A percentile compares a stretch with the other conserved stretches of the same genome.
phyloP scores from a whole-genome alignment of 2,113 vertebrate genomes.

The Podiceps cristatus region DNA sequence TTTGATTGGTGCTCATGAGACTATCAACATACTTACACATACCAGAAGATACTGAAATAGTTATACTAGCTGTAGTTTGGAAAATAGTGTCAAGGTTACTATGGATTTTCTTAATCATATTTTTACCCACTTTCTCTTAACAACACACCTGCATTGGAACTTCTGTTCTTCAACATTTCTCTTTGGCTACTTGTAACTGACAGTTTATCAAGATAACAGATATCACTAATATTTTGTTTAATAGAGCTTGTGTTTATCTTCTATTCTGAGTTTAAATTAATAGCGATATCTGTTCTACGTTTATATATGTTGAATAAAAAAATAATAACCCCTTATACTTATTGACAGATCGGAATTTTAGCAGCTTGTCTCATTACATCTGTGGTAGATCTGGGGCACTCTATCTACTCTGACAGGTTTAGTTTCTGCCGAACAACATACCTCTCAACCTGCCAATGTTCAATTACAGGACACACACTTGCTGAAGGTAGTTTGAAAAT shows the following conservation, averaged over 20 bases:
- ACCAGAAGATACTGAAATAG: not conserved
- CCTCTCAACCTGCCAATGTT: conserved; percentile 51
- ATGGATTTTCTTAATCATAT: not conserved
- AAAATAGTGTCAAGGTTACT: not conserved
- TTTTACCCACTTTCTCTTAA: not conserved
- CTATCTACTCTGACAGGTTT: conserved; percentile 49
- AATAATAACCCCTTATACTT: not conserved
- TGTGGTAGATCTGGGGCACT: conserved; percentile 4
- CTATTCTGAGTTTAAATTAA: not conserved
- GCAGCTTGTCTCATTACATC: conserved; percentile 51
- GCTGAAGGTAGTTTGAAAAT: conserved; percentile 2
- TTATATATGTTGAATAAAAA: conserved; percentile 10
- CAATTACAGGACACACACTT: not conserved
- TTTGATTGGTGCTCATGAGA: not conserved
- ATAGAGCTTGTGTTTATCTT: not conserved
- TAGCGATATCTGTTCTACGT: not conserved
- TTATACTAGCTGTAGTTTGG: not conserved
- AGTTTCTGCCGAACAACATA: conserved; percentile 34
- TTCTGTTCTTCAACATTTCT: not conserved
- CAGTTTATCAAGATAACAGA: not conserved
- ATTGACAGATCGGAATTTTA: conserved; percentile 61
- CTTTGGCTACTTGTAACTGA: not conserved
- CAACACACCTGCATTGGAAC: not conserved
- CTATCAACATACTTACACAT: not conserved
- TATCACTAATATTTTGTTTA: not conserved